phyloP scores from a whole-genome alignment of 1,140 invertebrate species.

The Sycophila sp. region DNA sequence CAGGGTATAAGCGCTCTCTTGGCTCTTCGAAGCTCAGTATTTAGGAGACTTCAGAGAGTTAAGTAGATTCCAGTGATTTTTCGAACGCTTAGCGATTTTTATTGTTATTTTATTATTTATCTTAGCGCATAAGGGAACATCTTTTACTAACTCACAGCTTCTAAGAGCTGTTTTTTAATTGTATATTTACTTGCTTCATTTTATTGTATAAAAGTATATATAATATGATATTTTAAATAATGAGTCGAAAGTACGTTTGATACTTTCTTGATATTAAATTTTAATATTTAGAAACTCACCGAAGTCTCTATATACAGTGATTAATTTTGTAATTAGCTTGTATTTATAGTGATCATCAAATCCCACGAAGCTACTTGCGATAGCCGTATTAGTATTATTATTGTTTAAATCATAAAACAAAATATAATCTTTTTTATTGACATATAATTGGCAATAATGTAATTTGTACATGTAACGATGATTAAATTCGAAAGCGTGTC shows the following conservation, averaged over 20 bases:
- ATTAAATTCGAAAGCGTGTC: slow-evolving; percentile 41
- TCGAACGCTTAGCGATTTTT: slow-evolving; percentile 31
- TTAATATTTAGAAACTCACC: slow-evolving; percentile 26
- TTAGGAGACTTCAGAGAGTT: slow-evolving; percentile 34
- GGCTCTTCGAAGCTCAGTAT: slow-evolving; percentile 18
- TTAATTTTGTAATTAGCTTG: slow-evolving; percentile 64
- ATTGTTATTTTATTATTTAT: slow-evolving; percentile 35
- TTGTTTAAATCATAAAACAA: slow-evolving; percentile 57
- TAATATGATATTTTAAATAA: slow-evolving; percentile 17
- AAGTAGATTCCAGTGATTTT: slow-evolving; percentile 32
- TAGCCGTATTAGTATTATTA: slow-evolving; percentile 51
- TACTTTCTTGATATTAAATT: slow-evolving; percentile 14
- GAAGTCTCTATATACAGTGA: slow-evolving; percentile 38
- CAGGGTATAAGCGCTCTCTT: slow-evolving; percentile 26
- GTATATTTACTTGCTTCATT: slow-evolving; percentile 29
- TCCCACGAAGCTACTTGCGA: slow-evolving; percentile 45
- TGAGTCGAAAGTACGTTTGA: slow-evolving; percentile 3
- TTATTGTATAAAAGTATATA: slow-evolving; percentile 32
- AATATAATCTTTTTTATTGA: slow-evolving; percentile 25
- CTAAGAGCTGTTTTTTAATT: slow-evolving; percentile 29
- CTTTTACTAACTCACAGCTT: slow-evolving; percentile 10
- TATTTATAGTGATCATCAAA: slow-evolving; percentile 58
- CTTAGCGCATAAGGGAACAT: slow-evolving; percentile 30
- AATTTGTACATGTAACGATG: slow-evolving; percentile 50
- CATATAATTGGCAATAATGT: slow-evolving; percentile 55